Evolutionary conservation across 2,113 vertebrate species (phyloP).

Genomic region (Phrynocephalus versicolor): DNA sequence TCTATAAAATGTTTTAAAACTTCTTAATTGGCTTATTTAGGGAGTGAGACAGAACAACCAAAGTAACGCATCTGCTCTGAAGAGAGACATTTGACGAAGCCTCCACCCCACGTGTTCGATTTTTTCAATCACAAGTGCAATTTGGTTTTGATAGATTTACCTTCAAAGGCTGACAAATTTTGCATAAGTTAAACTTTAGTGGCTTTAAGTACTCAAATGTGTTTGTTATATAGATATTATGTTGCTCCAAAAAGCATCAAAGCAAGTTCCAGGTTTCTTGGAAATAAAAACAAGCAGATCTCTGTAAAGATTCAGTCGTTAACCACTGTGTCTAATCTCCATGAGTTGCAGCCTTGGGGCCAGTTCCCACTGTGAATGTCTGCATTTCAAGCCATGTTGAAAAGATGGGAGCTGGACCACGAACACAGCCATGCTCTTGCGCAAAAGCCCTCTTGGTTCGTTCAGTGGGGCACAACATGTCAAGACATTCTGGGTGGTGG

Average conservation of each 20-base stretch:
- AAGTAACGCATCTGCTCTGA: slow-evolving; percentile 42
- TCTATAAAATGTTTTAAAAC: slow-evolving; percentile 42
- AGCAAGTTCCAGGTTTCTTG: slow-evolving; percentile 55
- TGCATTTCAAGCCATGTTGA: not conserved
- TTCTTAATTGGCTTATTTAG: slow-evolving; percentile 26
- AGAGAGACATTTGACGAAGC: slow-evolving; percentile 32
- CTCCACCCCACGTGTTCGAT: slow-evolving; percentile 19
- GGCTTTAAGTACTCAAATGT: slow-evolving; percentile 54
- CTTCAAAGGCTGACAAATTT: slow-evolving; percentile 63
- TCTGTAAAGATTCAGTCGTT: slow-evolving; percentile 44
- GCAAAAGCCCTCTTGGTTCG: not conserved
- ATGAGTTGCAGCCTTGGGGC: slow-evolving; percentile 41
- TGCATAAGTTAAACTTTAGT: slow-evolving; percentile 41
- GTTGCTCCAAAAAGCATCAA: slow-evolving; percentile 60
- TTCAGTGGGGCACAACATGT: not conserved
- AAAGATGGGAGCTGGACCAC: not conserved
- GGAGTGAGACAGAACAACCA: slow-evolving; percentile 47
- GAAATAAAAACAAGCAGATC: slow-evolving; percentile 35
- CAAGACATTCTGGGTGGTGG: slow-evolving; percentile 8
- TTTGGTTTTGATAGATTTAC: slow-evolving; percentile 64
- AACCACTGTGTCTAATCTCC: slow-evolving; percentile 58
- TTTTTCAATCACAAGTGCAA: slow-evolving; percentile 72
- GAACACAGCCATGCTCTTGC: slow-evolving; percentile 10
- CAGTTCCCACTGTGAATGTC: slow-evolving; percentile 25
- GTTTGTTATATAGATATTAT: slow-evolving; percentile 57